Conservation (phyloP, 2,888 invertebrate species). For the Hoplodrina ambigua region DNA sequence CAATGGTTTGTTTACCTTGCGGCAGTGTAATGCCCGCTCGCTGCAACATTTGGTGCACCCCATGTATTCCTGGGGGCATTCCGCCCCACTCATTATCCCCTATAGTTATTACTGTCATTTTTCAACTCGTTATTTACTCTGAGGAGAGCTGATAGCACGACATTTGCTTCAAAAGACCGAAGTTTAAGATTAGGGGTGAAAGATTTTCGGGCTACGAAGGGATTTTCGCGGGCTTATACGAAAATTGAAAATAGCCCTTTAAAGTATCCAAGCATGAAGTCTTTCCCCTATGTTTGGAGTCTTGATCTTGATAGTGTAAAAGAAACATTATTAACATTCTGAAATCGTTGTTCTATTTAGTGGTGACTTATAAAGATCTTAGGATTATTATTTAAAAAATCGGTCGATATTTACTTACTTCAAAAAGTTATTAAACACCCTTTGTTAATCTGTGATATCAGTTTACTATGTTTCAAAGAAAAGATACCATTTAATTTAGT, state of each 20-base stretch:
- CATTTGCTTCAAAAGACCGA: constrained; percentile 84
- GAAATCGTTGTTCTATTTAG: not conserved
- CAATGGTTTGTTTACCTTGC: constrained; percentile 81
- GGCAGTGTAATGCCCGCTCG: constrained; percentile 68
- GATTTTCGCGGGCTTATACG: constrained; percentile 81
- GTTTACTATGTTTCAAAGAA: constrained; percentile 5
- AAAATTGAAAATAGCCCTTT: constrained; percentile 87
- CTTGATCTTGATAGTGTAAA: constrained; percentile 62
- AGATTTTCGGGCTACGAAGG: constrained; percentile 73
- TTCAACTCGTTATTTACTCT: constrained; percentile 91
- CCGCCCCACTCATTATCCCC: constrained; percentile 89
- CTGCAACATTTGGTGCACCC: constrained; percentile 87
- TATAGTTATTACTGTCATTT: constrained; percentile 90
- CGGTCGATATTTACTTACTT: not conserved
- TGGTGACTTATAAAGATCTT: too few species aligned
- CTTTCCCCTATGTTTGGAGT: constrained; percentile 67
- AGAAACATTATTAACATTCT: constrained; percentile 31
- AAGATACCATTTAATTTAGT: constrained; percentile 2
- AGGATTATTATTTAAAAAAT: not conserved
- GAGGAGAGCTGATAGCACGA: constrained; percentile 88
- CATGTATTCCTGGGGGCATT: constrained; percentile 88
- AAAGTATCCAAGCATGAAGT: constrained; percentile 68
- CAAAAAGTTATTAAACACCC: not conserved
- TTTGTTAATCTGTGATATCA: not conserved
- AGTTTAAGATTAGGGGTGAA: constrained; percentile 84